phyloP scores from a whole-genome alignment of 2,888 invertebrate genomes.

The Tenthredo livida region DNA sequence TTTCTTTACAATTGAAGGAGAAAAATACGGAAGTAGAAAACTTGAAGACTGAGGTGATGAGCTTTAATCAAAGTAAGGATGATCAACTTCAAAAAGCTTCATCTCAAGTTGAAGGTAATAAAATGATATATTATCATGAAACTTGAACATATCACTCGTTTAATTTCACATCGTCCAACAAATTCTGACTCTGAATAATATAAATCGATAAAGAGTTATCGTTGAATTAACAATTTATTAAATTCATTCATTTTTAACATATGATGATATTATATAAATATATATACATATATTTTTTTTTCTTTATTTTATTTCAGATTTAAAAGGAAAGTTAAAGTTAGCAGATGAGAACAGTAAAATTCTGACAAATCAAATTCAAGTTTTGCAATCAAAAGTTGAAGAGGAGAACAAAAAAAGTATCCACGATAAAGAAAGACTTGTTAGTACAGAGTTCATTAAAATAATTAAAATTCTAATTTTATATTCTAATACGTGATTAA shows the following conservation, averaged over 20 bases:
- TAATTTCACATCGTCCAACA: conserved; percentile 9
- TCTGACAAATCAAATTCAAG: conserved; percentile 78
- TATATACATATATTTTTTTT: background rate
- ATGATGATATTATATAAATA: background rate
- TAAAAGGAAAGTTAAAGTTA: conserved; percentile 80
- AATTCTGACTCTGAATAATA: background rate
- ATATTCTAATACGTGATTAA: conserved; percentile 10
- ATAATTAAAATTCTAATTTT: conserved; percentile 5
- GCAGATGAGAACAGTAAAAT: conserved; percentile 80
- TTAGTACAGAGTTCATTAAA: conserved; percentile 59
- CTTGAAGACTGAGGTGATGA: conserved; percentile 79
- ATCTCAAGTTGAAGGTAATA: conserved; percentile 66
- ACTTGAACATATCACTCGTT: background rate
- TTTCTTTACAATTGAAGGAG: conserved; percentile 79
- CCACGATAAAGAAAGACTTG: conserved; percentile 73
- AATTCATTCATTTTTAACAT: background rate
- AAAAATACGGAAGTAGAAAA: conserved; percentile 80
- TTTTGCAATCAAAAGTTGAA: conserved; percentile 79
- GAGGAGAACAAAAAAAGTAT: conserved; percentile 74
- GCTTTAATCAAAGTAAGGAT: conserved; percentile 77
- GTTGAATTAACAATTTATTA: conserved; percentile 19
- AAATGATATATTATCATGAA: background rate
- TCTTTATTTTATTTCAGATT: conserved; percentile 73
- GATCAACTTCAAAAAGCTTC: conserved; percentile 78
- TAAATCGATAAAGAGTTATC: background rate